Evolutionary conservation across 2,888 invertebrate species (phyloP).

Genomic region (Empis livida): DNA sequence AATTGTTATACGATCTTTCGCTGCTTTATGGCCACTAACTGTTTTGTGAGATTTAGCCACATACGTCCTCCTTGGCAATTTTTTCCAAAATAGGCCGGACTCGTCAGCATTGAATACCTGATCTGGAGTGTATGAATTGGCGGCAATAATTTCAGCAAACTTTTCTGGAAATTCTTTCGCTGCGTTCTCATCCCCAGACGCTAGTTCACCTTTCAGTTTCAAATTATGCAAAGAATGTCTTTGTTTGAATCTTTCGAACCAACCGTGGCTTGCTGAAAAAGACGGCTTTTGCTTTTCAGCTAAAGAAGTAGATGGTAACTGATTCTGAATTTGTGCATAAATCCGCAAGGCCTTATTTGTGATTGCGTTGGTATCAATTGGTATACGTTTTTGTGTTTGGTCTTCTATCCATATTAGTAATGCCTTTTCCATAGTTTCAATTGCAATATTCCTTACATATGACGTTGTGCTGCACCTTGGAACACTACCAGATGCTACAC

Average conservation of each 20-base stretch:
- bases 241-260: conserved; percentile 14
- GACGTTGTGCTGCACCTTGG: background rate
- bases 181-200: conserved; percentile 13
- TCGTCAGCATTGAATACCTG: conserved; percentile 21
- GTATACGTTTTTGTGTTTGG: conserved; percentile 9
- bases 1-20: conserved; percentile 20
- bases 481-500: conserved; percentile 1
- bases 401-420: conserved; percentile 11
- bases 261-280: conserved; percentile 3
- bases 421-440: conserved; percentile 13
- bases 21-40: conserved; percentile 16
- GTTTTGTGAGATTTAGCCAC: conserved; percentile 20
- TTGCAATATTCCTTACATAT: conserved; percentile 8
- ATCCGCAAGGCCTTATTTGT: conserved; percentile 2
- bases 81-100: conserved; percentile 20
- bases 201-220: conserved; percentile 15
- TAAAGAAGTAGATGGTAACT: conserved; percentile 1
- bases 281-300: background rate
- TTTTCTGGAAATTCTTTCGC: conserved; percentile 12
- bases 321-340: conserved; percentile 1
- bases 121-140: conserved; percentile 16
- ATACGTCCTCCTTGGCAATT: conserved; percentile 23
- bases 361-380: conserved; percentile 3
- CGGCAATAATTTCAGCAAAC: conserved; percentile 15
- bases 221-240: conserved; percentile 15